Conservation (phyloP, 2,888 invertebrate species). For the Trissolcus brochymenae region DNA sequence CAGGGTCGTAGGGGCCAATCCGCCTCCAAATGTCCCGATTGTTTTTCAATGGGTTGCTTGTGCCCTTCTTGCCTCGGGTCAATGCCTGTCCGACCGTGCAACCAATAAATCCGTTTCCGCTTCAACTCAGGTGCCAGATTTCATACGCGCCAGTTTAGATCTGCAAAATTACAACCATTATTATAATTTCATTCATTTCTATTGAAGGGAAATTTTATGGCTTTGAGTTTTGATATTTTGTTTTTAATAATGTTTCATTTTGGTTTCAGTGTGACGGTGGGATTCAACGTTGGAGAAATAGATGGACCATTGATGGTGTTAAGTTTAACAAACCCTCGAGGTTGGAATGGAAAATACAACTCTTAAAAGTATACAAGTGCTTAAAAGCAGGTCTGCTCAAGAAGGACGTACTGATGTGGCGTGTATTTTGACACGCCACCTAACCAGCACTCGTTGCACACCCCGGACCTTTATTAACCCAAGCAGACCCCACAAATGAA, state of each 20-base stretch:
- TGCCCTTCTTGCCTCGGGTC: constrained; percentile 60
- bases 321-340: constrained; percentile 47
- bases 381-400: constrained; percentile 34
- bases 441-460: constrained; percentile 15
- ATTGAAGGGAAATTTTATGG: no score
- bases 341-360: constrained; percentile 37
- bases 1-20: constrained; percentile 61
- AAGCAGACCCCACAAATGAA: constrained; percentile 8
- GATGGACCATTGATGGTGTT: constrained; percentile 17
- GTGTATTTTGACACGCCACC: constrained; percentile 26
- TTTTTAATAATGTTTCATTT: no score
- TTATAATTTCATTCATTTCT: no score
- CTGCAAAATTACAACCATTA: neutral
- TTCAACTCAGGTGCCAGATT: constrained; percentile 35
- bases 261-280: no score
- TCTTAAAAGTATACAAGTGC: constrained; percentile 45
- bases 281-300: constrained; percentile 14
- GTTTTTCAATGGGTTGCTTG: constrained; percentile 65
- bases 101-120: constrained; percentile 51
- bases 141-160: neutral
- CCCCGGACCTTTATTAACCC: constrained; percentile 13
- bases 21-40: constrained; percentile 65
- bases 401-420: constrained; percentile 31
- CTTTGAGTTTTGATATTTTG: no score
- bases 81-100: constrained; percentile 49